phyloP scores from a whole-genome alignment of 2,113 vertebrate species.

The Seriola dumerili region DNA sequence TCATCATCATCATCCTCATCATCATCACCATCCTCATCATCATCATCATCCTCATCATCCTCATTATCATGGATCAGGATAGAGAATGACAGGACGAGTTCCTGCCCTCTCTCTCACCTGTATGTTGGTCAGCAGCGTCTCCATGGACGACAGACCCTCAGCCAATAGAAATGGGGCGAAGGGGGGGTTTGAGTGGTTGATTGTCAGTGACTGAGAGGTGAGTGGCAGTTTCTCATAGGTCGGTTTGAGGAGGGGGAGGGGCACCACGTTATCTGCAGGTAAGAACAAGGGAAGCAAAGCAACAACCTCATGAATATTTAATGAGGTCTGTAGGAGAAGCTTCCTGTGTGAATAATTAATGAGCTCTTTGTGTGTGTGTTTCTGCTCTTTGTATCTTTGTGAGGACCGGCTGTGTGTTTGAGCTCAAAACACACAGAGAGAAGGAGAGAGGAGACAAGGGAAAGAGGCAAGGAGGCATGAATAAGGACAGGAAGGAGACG shows the following conservation, averaged over 20 bases:
- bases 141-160: conserved; percentile 91
- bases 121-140: conserved; percentile 94
- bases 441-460: background rate
- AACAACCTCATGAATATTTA: conserved; percentile 5
- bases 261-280: conserved; percentile 88
- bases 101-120: conserved; percentile 79
- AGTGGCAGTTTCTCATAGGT: conserved; percentile 90
- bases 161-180: conserved; percentile 89
- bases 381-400: no score
- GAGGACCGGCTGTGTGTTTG: no score
- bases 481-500: background rate
- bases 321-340: background rate
- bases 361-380: no score
- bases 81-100: no score
- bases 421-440: no score
- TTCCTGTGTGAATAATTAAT: no score
- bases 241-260: conserved; percentile 90
- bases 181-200: conserved; percentile 78
- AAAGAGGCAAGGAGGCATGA: background rate
- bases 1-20: no score
- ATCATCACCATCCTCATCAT: no score
- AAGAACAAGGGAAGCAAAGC: background rate
- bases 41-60: no score
- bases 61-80: no score
- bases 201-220: conserved; percentile 86